Evolutionary conservation across 2,113 vertebrate genomes (phyloP), one percentile per base, ranked within the genome.

Genomic region (Micronycteris hirsuta): DNA sequence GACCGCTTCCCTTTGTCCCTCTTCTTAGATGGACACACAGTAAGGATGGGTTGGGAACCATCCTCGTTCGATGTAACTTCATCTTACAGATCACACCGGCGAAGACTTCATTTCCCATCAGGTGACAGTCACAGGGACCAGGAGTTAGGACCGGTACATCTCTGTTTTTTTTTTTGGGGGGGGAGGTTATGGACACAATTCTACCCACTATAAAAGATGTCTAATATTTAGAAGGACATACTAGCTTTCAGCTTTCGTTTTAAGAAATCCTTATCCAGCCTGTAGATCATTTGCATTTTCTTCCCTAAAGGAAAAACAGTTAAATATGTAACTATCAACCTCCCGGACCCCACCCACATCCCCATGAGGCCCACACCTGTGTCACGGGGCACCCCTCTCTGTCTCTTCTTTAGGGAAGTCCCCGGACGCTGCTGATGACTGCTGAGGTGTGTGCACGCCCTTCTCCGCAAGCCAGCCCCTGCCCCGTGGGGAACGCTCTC

Each of bases 391-490:
- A 0, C 7, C 1, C 38, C 28, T 5, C 17, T 26, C 2, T 6
- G 22, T 65, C 41, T 33, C 7, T 22, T 36, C 12, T 68, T 77
- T 49, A 22, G 38, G 41, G 41, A 9, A 19, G 4, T 15, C 56
- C 38, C 54, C 38, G 14, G 41, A 71, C 2, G 45, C 14, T 31
- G 8, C 68, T 73, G 7, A 36, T 45, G 38, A 45, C 24, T 6
- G 31, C 76, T 58, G 4, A 5, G 0, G 0, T 0, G 0, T 5
- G 0, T 2, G 33, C 36, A 8, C 5, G 54, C 9, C 54, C 22
- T 43, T 33, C 38, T 26, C 24, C 12, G 36, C 1, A 14, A n/a
- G 1, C 47, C 12, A 17, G 9, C 13, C 33, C 63, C 19, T 8
- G 33, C 7, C 38, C 36, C 43, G 2, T 5, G 5, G 14, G 67